Evolutionary conservation across 2,797 vertebrate species (phyloP).

Genomic region (Pampus argenteus): DNA sequence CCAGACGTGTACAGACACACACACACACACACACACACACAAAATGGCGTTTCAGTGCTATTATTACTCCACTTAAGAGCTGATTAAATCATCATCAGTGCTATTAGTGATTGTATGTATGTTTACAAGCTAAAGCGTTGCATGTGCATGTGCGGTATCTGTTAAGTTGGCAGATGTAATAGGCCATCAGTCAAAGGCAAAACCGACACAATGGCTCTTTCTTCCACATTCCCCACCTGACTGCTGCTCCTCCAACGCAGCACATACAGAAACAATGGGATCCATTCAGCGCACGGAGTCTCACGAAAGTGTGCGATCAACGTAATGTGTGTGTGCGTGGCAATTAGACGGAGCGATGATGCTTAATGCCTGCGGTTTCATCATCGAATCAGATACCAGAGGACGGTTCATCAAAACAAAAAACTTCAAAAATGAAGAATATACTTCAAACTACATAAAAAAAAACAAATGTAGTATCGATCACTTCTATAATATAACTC

Average conservation of each 20-base stretch:
- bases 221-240: slow-evolving; percentile 40
- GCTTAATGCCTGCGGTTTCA: not conserved
- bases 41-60: too few relatives aligned
- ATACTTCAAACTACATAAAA: not conserved
- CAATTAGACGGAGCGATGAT: not conserved
- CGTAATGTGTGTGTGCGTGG: not conserved
- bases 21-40: not conserved
- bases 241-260: slow-evolving; percentile 32
- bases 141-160: slow-evolving; percentile 3
- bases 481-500: not conserved
- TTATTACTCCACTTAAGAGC: not conserved
- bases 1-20: slow-evolving; percentile 7
- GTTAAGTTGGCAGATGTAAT: slow-evolving; percentile 17
- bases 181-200: slow-evolving; percentile 22
- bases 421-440: not conserved
- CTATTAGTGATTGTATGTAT: not conserved
- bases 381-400: not conserved
- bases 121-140: not conserved
- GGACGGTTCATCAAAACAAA: not conserved
- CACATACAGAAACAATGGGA: slow-evolving; percentile 36
- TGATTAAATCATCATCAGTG: not conserved
- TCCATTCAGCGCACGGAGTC: slow-evolving; percentile 24
- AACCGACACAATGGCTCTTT: slow-evolving; percentile 62
- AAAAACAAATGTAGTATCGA: not conserved
- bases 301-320: slow-evolving; percentile 4